These are phyloP conservation scores for Dipodomys ordii DNA, from an alignment of 2,113 vertebrate genomes.

Conservation along the genomic window DNA sequence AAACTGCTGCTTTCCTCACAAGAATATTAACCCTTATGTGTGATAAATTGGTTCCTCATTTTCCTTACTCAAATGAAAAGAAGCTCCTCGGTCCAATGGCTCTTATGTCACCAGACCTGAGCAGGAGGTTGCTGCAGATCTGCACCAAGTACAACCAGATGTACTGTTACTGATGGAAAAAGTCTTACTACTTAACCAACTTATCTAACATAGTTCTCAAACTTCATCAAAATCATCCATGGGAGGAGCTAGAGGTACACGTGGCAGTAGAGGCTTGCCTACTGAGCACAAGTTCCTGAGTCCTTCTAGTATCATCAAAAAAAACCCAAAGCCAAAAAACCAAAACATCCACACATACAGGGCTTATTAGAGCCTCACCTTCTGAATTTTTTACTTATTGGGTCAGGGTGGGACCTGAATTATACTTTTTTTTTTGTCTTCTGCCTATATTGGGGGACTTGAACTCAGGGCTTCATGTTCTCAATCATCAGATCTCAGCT, in stretches of 20 bases:
- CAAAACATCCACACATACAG: no score
- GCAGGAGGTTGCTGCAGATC: neutral
- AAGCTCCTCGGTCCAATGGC: neutral
- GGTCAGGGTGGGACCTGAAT: neutral
- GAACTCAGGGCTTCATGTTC: no score
- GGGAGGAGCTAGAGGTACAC: no score
- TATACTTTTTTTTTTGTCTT: neutral
- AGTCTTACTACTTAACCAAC: slow-evolving; percentile 4
- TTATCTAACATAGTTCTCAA: slow-evolving; percentile 26
- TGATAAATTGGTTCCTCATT: slow-evolving; percentile 8
- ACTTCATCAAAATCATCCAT: neutral
- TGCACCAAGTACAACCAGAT: neutral
- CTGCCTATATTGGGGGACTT: no score
- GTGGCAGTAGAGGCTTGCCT: no score
- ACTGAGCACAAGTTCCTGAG: neutral
- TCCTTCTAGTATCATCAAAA: neutral
- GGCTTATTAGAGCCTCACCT: no score
- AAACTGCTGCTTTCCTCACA: slow-evolving; percentile 19
- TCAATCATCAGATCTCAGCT: no score
- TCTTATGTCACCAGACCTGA: neutral
- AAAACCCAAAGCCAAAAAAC: no score
- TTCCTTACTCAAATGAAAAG: neutral
- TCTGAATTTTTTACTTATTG: slow-evolving; percentile 37
- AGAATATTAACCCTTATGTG: neutral
- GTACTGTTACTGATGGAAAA: neutral